Percentiles rank a stretch among this genome's conserved stretches.
These are phyloP conservation scores for Centropus unirufus DNA, from an alignment of 2,113 vertebrate genomes.

Conservation along the genomic window DNA sequence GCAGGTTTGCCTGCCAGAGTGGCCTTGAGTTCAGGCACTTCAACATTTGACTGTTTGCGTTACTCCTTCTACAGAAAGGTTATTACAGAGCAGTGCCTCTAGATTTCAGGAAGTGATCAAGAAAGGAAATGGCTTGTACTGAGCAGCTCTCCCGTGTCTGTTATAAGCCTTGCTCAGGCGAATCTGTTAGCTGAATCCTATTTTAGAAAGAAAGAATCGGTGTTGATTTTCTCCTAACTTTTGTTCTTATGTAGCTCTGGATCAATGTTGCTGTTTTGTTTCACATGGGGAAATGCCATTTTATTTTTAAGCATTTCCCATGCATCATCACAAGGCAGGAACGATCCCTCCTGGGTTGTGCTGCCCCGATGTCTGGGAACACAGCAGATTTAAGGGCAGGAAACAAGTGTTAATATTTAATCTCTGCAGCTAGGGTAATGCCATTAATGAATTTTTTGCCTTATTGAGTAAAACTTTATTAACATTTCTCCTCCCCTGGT, in stretches of 20 bases:
- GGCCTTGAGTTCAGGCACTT: neutral
- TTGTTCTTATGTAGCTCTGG: neutral
- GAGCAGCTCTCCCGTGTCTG: neutral
- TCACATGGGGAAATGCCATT: neutral
- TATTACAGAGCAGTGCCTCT: neutral
- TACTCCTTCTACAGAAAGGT: neutral
- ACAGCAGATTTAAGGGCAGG: neutral
- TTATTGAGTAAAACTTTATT: neutral
- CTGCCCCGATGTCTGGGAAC: neutral
- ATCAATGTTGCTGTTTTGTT: neutral
- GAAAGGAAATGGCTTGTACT: constrained; percentile 14
- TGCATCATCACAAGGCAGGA: neutral
- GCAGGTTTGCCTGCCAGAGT: neutral
- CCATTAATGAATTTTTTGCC: neutral
- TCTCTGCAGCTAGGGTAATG: neutral
- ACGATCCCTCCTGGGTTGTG: neutral
- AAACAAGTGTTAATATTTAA: neutral
- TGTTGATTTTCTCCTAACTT: neutral
- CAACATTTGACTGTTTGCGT: neutral
- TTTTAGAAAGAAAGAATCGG: neutral
- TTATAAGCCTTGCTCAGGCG: neutral
- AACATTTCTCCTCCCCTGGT: neutral
- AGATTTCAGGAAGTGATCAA: neutral
- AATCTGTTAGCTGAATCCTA: neutral
- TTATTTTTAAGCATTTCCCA: neutral